Conservation (phyloP, 2,888 invertebrate species). For the Dolichomitus sp. region DNA sequence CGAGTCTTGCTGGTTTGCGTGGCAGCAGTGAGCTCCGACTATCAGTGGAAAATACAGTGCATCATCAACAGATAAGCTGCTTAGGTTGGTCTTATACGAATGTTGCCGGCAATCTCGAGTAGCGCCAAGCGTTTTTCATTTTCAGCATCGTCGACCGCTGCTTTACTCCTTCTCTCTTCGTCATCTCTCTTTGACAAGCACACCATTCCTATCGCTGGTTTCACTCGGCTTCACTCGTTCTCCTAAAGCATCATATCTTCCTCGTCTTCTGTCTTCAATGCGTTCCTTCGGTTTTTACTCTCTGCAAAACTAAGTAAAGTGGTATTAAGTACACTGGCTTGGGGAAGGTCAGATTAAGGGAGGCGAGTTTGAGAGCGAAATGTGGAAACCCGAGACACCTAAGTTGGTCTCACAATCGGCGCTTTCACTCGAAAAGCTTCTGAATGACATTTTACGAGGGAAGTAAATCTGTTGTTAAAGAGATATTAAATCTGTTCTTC, state of each 20-base stretch:
- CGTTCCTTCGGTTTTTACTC: background rate
- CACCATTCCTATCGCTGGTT: background rate
- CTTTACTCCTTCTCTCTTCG: constrained; percentile 13
- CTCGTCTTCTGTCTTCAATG: background rate
- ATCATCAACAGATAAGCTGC: constrained; percentile 84
- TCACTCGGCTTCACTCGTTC: constrained; percentile 33
- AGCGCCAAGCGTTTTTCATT: constrained; percentile 65
- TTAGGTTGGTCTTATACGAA: constrained; percentile 80
- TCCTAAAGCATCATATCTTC: background rate
- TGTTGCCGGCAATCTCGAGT: constrained; percentile 72
- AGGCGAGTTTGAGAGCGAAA: background rate
- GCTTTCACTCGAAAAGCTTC: background rate
- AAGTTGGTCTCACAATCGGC: constrained; percentile 6
- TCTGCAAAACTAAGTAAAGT: constrained; percentile 44
- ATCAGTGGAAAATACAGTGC: constrained; percentile 81
- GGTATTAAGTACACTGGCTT: constrained; percentile 45
- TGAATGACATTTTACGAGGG: background rate
- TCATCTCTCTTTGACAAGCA: constrained; percentile 20
- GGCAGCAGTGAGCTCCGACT: constrained; percentile 61
- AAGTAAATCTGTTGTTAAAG: background rate
- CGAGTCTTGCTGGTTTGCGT: constrained; percentile 56
- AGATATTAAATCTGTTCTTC: background rate
- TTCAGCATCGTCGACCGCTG: constrained; percentile 35
- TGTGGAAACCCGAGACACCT: background rate
- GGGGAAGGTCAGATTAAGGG: constrained; percentile 51